Conservation (phyloP, 2,888 invertebrate species). For the Malthinus seriepunctatus region DNA sequence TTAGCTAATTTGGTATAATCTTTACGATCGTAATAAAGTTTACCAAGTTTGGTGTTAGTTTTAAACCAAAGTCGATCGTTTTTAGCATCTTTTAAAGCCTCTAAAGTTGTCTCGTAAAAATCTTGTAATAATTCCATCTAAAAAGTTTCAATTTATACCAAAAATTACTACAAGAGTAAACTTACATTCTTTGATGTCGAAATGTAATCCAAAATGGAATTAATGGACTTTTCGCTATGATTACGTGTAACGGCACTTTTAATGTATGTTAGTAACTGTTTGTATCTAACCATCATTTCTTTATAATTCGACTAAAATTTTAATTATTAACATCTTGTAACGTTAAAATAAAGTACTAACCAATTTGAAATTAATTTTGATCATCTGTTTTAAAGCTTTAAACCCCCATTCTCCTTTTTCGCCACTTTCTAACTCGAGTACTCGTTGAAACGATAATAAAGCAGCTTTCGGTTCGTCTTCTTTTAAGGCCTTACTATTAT, state of each 20-base stretch:
- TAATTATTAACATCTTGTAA: neutral
- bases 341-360: slow-evolving; percentile 56
- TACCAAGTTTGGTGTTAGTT: slow-evolving; percentile 98
- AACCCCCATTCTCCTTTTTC: slow-evolving; percentile 99
- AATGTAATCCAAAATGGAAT: slow-evolving; percentile 98
- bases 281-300: slow-evolving; percentile 74
- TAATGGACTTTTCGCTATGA: slow-evolving; percentile 99
- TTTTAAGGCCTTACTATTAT: slow-evolving; percentile 97
- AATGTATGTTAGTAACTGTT: slow-evolving; percentile 95
- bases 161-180: slow-evolving; percentile 31
- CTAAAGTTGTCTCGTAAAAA: slow-evolving; percentile 96
- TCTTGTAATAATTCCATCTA: slow-evolving; percentile 97
- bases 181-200: slow-evolving; percentile 98
- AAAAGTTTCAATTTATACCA: neutral
- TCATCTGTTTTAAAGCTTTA: slow-evolving; percentile 99
- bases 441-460: slow-evolving; percentile 91
- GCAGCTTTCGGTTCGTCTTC: slow-evolving; percentile 95
- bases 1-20: slow-evolving; percentile 94
- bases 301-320: slow-evolving; percentile 74
- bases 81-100: slow-evolving; percentile 95
- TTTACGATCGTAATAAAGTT: slow-evolving; percentile 94
- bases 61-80: slow-evolving; percentile 99
- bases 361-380: slow-evolving; percentile 98
- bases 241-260: slow-evolving; percentile 99
- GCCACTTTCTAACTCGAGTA: slow-evolving; percentile 93